Conservation (phyloP, 53 echinoderm and acorn worm species). For the Arbacia lixula region DNA sequence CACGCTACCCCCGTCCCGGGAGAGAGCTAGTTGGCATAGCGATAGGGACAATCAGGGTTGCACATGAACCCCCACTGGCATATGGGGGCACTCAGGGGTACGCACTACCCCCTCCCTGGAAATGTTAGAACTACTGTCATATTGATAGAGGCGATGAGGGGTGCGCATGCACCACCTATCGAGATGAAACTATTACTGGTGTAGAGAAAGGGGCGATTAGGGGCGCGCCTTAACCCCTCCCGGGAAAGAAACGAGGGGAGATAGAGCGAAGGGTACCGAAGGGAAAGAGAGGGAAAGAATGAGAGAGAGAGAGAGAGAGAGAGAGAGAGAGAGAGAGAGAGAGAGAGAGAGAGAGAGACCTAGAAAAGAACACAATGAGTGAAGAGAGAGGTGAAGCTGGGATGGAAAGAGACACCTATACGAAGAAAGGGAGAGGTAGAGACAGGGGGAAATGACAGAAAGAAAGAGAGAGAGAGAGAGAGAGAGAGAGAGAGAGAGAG, state of each 20-base stretch:
- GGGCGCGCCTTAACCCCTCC: too few relatives aligned
- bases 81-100: too few relatives aligned
- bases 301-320: not conserved
- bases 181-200: not conserved
- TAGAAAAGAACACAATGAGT: not conserved
- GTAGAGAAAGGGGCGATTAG: not conserved
- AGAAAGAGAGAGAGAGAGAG: not conserved
- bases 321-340: not conserved
- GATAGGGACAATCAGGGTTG: too few relatives aligned
- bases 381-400: not conserved
- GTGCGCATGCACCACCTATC: too few relatives aligned
- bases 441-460: not conserved
- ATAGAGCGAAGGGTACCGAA: not conserved
- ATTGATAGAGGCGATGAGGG: too few relatives aligned
- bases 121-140: too few relatives aligned
- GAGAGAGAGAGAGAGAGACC: not conserved
- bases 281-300: not conserved
- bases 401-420: not conserved
- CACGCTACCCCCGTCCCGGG: too few relatives aligned
- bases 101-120: too few relatives aligned
- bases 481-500: not conserved
- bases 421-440: not conserved
- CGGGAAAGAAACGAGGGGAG: not conserved
- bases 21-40: too few relatives aligned
- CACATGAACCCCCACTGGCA: too few relatives aligned